Evolutionary conservation across 2,888 invertebrate species (phyloP), one percentile per base, ranked within the genome.

Genomic region (Tiliacea citrago): DNA sequence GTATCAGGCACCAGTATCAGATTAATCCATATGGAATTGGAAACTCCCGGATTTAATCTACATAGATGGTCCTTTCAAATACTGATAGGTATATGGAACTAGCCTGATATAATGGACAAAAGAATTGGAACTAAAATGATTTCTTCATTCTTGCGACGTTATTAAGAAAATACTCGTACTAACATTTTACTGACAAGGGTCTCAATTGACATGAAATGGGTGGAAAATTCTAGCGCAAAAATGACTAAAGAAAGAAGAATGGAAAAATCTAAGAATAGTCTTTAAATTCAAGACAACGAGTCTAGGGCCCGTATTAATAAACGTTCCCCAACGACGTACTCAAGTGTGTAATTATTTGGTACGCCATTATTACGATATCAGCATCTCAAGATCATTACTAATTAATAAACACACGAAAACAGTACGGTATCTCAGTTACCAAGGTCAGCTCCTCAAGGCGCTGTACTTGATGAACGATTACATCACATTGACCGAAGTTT

Each of bases 131-230:
- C 8, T 39, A 49, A 76, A 57, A 60, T 57, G 0, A 24, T 77
- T 45, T 62, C 24, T 57, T 42, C 8, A 42, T 67, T 53, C 29
- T 42, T n/a, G 12, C n/a, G 16, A 29, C 12, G 13, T 57, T 57
- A 68, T 62, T 35, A 65, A 68, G 76, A 68, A 75, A 69, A 70
- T 70, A 51, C 35, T 55, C 7, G n/a, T 1, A 39, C 58, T 58
- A 77, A 58, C n/a, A 63, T 63, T 70, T 29, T 60, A 47, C 29
- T 77, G 70, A 77, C 78, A 71, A 53, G 65, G 71, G 77, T 71
- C 53, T 18, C 18, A 42, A 55, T 42, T 12, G 58, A 65, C 13
- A 75, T 42, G 18, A 65, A 77, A 55, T 71, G 47, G 7, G n/a
- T 53, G 21, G 63, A 70, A 65, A 58, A 70, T 47, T 8, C 45